Conservation (phyloP, 2,113 vertebrate species). For the Columba livia region DNA sequence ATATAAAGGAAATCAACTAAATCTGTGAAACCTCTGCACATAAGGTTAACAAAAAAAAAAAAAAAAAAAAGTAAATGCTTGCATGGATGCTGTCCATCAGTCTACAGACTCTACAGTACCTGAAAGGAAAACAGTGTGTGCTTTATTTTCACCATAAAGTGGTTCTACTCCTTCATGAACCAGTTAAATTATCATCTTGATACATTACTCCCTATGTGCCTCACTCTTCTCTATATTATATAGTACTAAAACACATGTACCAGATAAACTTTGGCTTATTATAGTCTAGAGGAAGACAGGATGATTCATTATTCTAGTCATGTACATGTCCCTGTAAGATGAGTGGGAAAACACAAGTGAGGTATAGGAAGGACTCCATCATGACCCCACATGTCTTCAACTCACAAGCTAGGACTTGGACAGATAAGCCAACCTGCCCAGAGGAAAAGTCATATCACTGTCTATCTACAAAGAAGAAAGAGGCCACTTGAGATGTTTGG, state of each 20-base stretch:
- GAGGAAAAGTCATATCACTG: not conserved
- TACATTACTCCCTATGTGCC: not conserved
- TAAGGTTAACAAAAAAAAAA: too few relatives aligned
- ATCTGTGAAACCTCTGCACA: too few relatives aligned
- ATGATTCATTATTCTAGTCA: not conserved
- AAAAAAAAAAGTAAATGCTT: too few relatives aligned
- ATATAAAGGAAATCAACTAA: too few relatives aligned
- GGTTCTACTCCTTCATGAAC: not conserved
- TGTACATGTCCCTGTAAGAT: not conserved
- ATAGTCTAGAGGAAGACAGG: not conserved
- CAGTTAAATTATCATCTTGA: not conserved
- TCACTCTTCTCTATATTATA: not conserved
- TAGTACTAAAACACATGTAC: not conserved
- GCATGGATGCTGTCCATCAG: too few relatives aligned
- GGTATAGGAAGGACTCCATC: not conserved
- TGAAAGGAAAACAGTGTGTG: too few relatives aligned
- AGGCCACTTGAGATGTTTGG: not conserved
- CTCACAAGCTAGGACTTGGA: not conserved
- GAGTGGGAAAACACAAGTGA: not conserved
- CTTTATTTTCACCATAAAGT: not conserved
- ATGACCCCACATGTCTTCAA: not conserved
- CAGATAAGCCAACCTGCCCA: not conserved
- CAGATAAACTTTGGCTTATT: not conserved
- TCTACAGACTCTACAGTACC: too few relatives aligned
- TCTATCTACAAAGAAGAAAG: not conserved